These are phyloP conservation scores for Hyalella azteca DNA, from an alignment of 2,888 invertebrate species.

Conservation along the genomic window DNA sequence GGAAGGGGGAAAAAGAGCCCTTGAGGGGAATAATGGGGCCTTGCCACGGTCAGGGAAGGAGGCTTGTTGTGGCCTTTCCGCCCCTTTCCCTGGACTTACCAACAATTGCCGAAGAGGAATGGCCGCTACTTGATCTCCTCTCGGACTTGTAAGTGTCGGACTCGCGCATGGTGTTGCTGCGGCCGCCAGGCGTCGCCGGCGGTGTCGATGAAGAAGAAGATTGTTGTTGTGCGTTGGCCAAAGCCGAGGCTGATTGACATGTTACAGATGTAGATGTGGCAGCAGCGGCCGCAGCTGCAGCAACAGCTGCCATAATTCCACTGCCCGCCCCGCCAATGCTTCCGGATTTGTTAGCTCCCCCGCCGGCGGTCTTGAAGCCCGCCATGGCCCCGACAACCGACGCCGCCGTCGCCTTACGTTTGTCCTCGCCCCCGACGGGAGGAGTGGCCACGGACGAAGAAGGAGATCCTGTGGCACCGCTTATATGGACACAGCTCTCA, in stretches of 20 bases:
- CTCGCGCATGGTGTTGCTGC: constrained; percentile 27
- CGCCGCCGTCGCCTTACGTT: constrained; percentile 54
- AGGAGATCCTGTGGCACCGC: constrained; percentile 28
- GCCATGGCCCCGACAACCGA: constrained; percentile 57
- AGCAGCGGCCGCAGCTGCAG: constrained; percentile 57
- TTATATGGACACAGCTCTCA: constrained; percentile 32
- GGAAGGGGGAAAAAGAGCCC: no score
- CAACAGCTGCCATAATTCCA: constrained; percentile 55
- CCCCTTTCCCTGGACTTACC: not conserved
- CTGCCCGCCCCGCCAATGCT: constrained; percentile 42
- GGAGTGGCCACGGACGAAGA: no score
- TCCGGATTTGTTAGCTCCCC: constrained; percentile 8
- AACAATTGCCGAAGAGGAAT: constrained; percentile 15
- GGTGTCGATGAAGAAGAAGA: not conserved
- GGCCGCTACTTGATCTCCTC: constrained; percentile 22
- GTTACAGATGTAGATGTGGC: constrained; percentile 48
- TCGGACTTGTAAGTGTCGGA: constrained; percentile 1
- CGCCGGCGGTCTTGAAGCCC: constrained; percentile 47
- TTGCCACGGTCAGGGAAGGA: no score
- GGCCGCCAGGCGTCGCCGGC: constrained; percentile 29
- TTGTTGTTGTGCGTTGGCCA: constrained; percentile 39
- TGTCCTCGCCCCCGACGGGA: constrained; percentile 52
- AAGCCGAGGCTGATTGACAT: constrained; percentile 38
- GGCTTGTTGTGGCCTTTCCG: not conserved
- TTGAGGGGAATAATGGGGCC: no score